Evolutionary conservation across 1,140 invertebrate genomes (phyloP), one percentile per base, ranked within the genome.

Genomic region (Zaprionus vittiger): DNA sequence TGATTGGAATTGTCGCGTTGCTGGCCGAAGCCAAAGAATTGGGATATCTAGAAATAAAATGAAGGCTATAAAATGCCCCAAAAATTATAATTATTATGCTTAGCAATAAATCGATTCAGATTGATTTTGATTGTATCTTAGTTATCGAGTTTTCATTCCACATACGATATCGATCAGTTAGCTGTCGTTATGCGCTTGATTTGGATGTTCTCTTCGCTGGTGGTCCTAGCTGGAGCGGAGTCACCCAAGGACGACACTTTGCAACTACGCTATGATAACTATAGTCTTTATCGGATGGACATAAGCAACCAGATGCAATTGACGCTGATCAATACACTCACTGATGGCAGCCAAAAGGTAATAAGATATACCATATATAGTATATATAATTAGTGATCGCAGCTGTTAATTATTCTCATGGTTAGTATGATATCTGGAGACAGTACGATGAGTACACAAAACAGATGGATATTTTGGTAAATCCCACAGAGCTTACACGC

Each of bases 1-100:
- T 97, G 79, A 95, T 95, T 14, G 97, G 95, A 3, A 93, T 98
- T n/a, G 94, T 95, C 86, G 95, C 96, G 0, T 94, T 98, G 54
- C 95, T 96, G 11, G 85, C 93, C 44, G 93, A 93, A 67, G 83
- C 76, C 5, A 22, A 71, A 72, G 52, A 86, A 41, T 59, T 91
- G 70, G 79, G 77, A 20, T 91, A 91, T 79, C 52, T 90, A 1
- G 9, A 56, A 14, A 37, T 71, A 26, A 91, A 91, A 61, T 79
- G 70, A 75, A 63, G 66, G 24, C n/a, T 56, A 54, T 47, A 47
- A 47, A 47, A n/a, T 69, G 68, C 68, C 22, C 47, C 1, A 31
- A 38, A 77, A 41, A 55, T 15, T 5, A 22, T 12, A 12, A 47
- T 3, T 47, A 9, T 52, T 20, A 14, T 24, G 0, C 17, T 56